Evolutionary conservation across 2,797 vertebrate genomes (phyloP).

Genomic region (Synaphobranchus kaupii): DNA sequence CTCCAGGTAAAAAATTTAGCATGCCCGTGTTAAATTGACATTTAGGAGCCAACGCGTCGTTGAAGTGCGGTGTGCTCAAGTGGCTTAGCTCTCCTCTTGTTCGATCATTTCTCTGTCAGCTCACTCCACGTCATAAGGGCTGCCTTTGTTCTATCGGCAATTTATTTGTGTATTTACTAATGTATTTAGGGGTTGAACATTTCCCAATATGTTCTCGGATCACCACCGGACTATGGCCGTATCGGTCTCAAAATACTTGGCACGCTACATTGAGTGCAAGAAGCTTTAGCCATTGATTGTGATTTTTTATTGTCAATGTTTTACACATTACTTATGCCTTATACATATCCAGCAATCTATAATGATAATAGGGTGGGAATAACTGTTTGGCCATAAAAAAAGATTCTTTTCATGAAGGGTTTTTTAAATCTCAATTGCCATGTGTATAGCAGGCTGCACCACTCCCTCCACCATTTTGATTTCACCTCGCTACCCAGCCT

Average conservation of each 20-base stretch:
- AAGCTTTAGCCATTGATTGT: neutral
- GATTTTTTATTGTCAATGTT: neutral
- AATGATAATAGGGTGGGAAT: neutral
- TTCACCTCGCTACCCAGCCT: neutral
- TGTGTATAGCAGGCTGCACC: neutral
- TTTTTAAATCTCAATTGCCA: neutral
- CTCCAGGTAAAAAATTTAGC: conserved; percentile 21
- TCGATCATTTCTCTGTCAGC: conserved; percentile 50
- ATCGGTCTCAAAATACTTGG: neutral
- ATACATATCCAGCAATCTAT: neutral
- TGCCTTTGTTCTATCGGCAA: neutral
- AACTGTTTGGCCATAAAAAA: neutral
- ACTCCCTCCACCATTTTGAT: neutral
- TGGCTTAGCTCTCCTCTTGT: conserved; percentile 15
- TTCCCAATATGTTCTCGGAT: neutral
- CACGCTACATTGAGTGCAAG: neutral
- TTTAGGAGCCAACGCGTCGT: neutral
- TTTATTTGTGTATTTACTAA: neutral
- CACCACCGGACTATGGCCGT: neutral
- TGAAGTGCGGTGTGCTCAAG: neutral
- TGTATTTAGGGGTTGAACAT: neutral
- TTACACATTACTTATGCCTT: neutral
- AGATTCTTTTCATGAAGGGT: neutral
- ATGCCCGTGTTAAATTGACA: neutral
- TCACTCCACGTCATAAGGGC: neutral